These are phyloP conservation scores for Schizaphis graminum DNA, from an alignment of 2,888 invertebrate species.

Conservation along the genomic window DNA sequence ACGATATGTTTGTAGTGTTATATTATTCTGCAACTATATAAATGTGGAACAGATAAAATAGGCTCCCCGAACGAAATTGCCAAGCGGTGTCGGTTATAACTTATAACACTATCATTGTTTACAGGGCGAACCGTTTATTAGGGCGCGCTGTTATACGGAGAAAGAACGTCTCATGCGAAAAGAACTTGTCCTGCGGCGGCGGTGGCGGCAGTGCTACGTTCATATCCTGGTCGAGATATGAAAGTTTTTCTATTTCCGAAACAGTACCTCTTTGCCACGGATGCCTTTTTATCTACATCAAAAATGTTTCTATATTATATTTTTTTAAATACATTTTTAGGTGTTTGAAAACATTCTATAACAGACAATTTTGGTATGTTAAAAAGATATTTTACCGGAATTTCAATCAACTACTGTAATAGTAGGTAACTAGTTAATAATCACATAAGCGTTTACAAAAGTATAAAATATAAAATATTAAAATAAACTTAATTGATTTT, in stretches of 20 bases:
- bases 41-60: not conserved
- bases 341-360: not conserved
- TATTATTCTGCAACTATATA: not conserved
- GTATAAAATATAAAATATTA: not conserved
- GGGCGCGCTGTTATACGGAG: not conserved
- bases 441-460: not conserved
- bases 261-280: not conserved
- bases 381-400: not conserved
- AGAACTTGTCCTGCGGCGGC: not conserved
- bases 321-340: not conserved
- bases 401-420: not conserved
- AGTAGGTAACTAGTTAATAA: not conserved
- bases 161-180: not conserved
- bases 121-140: not conserved
- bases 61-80: not conserved
- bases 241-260: constrained; percentile 22
- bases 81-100: not conserved
- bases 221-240: constrained; percentile 27
- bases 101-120: not conserved
- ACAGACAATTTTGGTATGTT: not conserved
- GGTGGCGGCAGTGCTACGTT: not conserved
- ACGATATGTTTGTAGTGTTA: not conserved
- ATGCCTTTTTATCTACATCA: not conserved
- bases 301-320: not conserved
- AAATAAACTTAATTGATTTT: not conserved